Evolutionary conservation across 1,140 invertebrate genomes (phyloP), one percentile per base, ranked within the genome.

Genomic region (Armadillidium nasatum): DNA sequence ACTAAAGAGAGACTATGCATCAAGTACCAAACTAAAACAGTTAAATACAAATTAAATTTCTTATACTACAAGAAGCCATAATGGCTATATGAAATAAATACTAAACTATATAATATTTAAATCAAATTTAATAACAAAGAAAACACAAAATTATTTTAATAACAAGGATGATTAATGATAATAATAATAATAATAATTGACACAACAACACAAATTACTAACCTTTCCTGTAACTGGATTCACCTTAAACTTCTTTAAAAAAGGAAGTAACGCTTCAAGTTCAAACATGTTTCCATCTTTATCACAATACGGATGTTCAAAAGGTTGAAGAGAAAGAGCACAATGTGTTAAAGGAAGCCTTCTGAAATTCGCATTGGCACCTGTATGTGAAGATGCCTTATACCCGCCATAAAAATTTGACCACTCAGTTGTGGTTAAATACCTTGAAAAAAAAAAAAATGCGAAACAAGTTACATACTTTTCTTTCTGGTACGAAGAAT

Each of bases 341-440:
- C 96, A 98, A 84, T 96, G 95, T 84, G 95, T 91, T 83, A 92
- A 97, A 0, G 97, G 97, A 10, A 99, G 86, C 77, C 97, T 87
- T 82, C 92, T 89, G 84, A 99, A 99, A 78, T 91, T 89, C 81
- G 93, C 91, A 82, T 94, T 91, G 33, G 82, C 85, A 74, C 88
- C 79, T 7, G 79, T 22, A 69, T 80, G 85, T 15, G 88, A 87
- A 73, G 90, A 90, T 10, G 88, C 87, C 84, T 90, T 92, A 86
- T 96, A 96, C 0, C 96, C 96, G 69, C 97, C 97, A 84, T 97
- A 98, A 22, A 97, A 85, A 70, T 93, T 94, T 73, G 90, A 93
- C 96, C 96, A 98, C 86, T 99, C 96, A 11, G 94, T 97, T 83
- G 94, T 94, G 23, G 96, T 98, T 73, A 98, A 85, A 85, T 98